Conservation (phyloP, 2,113 vertebrate species). For the Turnix velox region DNA sequence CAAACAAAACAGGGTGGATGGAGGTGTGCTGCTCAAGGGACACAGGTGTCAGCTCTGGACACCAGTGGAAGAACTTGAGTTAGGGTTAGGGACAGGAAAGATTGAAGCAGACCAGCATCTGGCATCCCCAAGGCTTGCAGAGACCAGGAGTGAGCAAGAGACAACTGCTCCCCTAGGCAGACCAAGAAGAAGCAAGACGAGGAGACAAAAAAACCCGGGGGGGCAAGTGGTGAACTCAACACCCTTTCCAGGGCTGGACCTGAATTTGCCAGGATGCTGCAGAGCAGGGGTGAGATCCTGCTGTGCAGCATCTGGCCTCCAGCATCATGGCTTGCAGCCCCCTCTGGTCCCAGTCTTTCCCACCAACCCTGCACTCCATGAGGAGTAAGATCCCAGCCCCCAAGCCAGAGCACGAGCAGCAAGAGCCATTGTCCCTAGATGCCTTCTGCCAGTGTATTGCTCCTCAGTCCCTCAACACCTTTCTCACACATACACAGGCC, state of each 20-base stretch:
- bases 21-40: neutral
- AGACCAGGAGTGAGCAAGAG: neutral
- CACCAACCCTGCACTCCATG: fast-evolving
- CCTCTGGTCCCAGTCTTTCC: neutral
- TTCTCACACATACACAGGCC: neutral
- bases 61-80: neutral
- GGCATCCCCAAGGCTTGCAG: neutral
- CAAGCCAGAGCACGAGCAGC: neutral
- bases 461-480: neutral
- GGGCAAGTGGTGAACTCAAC: neutral
- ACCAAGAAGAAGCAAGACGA: neutral
- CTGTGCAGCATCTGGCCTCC: neutral
- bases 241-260: neutral
- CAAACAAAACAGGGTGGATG: neutral
- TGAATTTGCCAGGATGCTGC: neutral
- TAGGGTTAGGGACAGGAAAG: neutral
- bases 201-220: neutral
- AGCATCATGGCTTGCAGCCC: neutral
- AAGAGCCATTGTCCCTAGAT: neutral
- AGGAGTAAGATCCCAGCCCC: neutral
- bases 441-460: neutral
- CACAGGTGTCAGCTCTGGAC: neutral
- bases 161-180: neutral
- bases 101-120: neutral
- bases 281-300: neutral